These are phyloP conservation scores for Tiphia femorata DNA, from an alignment of 2,888 invertebrate genomes.

Conservation along the genomic window DNA sequence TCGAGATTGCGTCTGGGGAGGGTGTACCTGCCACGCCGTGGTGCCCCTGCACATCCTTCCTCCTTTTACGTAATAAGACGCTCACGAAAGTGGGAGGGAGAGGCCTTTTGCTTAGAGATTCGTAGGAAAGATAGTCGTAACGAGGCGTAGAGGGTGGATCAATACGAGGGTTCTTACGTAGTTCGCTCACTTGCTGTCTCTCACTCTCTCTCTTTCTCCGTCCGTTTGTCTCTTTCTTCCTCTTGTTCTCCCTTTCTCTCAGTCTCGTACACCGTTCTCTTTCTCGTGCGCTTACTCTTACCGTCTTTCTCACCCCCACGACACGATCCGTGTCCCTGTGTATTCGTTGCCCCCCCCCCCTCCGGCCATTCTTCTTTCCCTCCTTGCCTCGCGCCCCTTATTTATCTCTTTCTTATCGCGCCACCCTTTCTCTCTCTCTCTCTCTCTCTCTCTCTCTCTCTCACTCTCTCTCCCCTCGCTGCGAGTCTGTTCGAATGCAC, in stretches of 20 bases:
- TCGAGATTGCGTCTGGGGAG: conserved; percentile 8
- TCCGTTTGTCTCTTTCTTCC: conserved; percentile 10
- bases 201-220: conserved; percentile 30
- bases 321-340: conserved; percentile 15
- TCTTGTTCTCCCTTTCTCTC: conserved; percentile 17
- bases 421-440: conserved; percentile 6
- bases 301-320: too few relatives aligned
- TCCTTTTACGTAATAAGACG: conserved; percentile 51
- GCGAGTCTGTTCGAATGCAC: conserved; percentile 35
- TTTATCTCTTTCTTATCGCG: conserved; percentile 28
- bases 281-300: neutral
- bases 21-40: conserved; percentile 21
- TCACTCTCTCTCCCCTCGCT: neutral
- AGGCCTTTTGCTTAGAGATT: conserved; percentile 60
- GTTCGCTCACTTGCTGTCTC: conserved; percentile 50
- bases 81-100: conserved; percentile 55
- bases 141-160: conserved; percentile 63
- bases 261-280: conserved; percentile 14
- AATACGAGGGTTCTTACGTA: conserved; percentile 66
- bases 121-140: conserved; percentile 65
- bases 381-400: conserved; percentile 6
- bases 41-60: conserved; percentile 39
- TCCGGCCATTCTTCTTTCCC: conserved; percentile 8
- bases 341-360: conserved; percentile 2
- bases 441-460: conserved; percentile 20